Evolutionary conservation across 2,888 invertebrate genomes (phyloP).

Genomic region (Aphidoletes aphidimyza): DNA sequence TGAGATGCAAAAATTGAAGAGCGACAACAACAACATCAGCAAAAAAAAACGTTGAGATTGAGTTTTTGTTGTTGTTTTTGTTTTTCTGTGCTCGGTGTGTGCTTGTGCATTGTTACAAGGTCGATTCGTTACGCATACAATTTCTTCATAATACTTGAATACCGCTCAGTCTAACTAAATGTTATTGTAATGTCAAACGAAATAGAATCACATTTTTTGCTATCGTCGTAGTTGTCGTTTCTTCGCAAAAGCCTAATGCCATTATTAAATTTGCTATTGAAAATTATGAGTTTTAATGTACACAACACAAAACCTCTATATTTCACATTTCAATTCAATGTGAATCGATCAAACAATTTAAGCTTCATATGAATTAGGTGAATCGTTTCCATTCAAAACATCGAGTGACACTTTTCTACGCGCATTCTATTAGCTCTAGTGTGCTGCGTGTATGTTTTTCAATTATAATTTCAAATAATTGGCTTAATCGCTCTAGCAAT

Average conservation of each 20-base stretch:
- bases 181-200: conserved; percentile 45
- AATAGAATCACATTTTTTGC: background rate
- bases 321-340: background rate
- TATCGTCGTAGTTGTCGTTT: background rate
- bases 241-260: background rate
- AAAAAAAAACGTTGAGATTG: conserved; percentile 1
- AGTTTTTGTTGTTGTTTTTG: background rate
- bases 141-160: conserved; percentile 3
- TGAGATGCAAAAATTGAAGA: conserved; percentile 20
- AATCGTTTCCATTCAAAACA: background rate
- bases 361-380: background rate
- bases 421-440: background rate
- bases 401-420: background rate
- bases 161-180: background rate
- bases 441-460: too few relatives aligned
- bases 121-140: conserved; percentile 3
- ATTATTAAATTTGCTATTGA: conserved; percentile 42
- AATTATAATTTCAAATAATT: conserved; percentile 1
- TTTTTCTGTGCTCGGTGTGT: background rate
- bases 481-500: background rate
- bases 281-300: conserved; percentile 20
- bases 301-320: background rate
- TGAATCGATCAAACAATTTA: too few relatives aligned
- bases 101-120: background rate
- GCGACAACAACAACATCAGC: too few relatives aligned